Conservation (phyloP, 2,888 invertebrate genomes). For the Xanthia icteritia region DNA sequence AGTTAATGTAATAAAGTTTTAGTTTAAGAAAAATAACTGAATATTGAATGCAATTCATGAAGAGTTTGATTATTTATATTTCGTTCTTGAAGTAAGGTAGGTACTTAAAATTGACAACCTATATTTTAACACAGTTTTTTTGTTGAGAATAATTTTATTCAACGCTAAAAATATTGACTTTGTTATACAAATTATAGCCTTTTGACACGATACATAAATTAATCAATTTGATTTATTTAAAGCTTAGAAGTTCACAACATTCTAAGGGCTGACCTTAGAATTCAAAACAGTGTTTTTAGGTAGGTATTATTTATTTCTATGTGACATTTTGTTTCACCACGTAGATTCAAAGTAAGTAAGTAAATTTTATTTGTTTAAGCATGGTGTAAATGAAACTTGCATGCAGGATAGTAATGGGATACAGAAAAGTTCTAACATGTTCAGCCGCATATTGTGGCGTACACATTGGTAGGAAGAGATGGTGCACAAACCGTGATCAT, state of each 20-base stretch:
- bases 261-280: not conserved
- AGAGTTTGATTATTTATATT: not conserved
- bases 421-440: too few relatives aligned
- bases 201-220: not conserved
- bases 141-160: not conserved
- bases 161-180: not conserved
- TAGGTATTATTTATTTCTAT: not conserved
- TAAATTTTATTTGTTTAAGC: too few relatives aligned
- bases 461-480: too few relatives aligned
- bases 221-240: constrained; percentile 27
- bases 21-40: not conserved
- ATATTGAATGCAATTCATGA: not conserved
- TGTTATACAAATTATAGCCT: not conserved
- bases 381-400: too few relatives aligned
- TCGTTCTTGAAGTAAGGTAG: not conserved
- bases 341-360: too few relatives aligned
- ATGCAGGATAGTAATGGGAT: too few relatives aligned
- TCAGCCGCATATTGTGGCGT: too few relatives aligned
- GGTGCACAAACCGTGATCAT: too few relatives aligned
- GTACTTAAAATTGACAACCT: not conserved
- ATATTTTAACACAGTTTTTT: not conserved
- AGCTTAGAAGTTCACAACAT: not conserved
- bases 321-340: not conserved
- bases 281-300: not conserved
- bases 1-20: not conserved